phyloP scores from a whole-genome alignment of 2,113 vertebrate species.

The Gnathonemus longibarbis region DNA sequence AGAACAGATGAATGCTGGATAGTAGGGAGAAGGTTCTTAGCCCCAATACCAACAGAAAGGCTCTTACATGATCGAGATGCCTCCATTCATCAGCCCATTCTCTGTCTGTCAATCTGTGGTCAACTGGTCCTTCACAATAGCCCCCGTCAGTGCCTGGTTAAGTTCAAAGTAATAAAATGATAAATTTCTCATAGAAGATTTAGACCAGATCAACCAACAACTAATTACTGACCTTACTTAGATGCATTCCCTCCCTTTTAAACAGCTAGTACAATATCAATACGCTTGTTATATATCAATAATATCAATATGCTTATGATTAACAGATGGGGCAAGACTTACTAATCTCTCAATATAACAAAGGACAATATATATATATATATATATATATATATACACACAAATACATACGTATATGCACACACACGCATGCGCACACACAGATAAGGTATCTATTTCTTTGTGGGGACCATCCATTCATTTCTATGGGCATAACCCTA shows the following conservation, averaged over 20 bases:
- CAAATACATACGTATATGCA: not conserved
- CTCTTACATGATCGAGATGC: conserved; percentile 93
- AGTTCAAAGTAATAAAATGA: not conserved
- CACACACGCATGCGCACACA: too few relatives aligned
- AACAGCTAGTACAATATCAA: not conserved
- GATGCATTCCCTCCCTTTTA: not conserved
- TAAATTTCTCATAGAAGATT: not conserved
- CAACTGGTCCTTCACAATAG: conserved; percentile 91
- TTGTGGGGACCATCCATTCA: too few relatives aligned
- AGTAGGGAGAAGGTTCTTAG: not conserved
- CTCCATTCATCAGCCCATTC: conserved; percentile 99
- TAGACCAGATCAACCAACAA: not conserved
- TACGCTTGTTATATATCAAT: not conserved
- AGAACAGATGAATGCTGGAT: not conserved
- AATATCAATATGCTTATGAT: not conserved
- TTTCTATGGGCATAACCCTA: too few relatives aligned
- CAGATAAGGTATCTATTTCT: too few relatives aligned
- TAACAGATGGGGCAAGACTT: not conserved
- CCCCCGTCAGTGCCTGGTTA: conserved; percentile 80
- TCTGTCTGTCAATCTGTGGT: conserved; percentile 92
- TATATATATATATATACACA: not conserved
- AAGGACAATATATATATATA: not conserved
- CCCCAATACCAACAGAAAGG: not conserved
- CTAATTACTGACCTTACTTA: not conserved
- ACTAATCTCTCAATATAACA: not conserved